Base-by-base conservation (phyloP, 2,888 invertebrate species). In the Helicoverpa assulta region DNA sequence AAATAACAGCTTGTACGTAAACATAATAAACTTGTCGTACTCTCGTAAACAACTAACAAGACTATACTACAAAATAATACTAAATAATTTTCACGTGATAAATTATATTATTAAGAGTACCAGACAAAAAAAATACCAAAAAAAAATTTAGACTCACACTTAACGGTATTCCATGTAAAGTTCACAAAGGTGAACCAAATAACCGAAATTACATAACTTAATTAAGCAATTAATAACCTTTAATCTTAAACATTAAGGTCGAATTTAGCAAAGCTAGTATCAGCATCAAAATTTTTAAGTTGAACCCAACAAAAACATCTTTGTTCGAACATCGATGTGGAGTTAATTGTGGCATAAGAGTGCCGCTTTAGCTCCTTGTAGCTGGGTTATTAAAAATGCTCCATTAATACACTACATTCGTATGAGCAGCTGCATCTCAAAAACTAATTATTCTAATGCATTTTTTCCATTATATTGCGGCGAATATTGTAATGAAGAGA, bases 221-320 rank as follows among this genome's bases (percentile, higher is more conserved):
- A 68, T 43, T 37, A 26, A 54, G 29, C 50, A 18, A 54, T 33
- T 21, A 72, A 71, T 18, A 19, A 21, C 16, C 21, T 16, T 19
- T 74, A 63, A 66, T 5, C 18, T 50, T 16, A 54, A 5, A 18
- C 2, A 8, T 7, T 81, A 81, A 75, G 62, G 70, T 82, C 77
- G 54, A 73, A 53, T 70, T 71, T 82, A 29, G 54, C 53, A 54
- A 76, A 65, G 16, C 21, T 47, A n/a, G 21, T n/a, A 55, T 62
- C n/a, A 29, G n/a, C 53, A 53, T 67, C 68, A 67, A 40, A 70
- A 74, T 74, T 73, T 76, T 74, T 63, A 69, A 67, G 63, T 78
- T 69, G 29, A 26, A 47, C 57, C 37, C 63, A 74, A 88, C 87
- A 87, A 84, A 81, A 83, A 80, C 81, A 77, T 81, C 82, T 81